These are phyloP conservation scores for Autographa pulchrina DNA, from an alignment of 2,888 invertebrate species.

Conservation along the genomic window DNA sequence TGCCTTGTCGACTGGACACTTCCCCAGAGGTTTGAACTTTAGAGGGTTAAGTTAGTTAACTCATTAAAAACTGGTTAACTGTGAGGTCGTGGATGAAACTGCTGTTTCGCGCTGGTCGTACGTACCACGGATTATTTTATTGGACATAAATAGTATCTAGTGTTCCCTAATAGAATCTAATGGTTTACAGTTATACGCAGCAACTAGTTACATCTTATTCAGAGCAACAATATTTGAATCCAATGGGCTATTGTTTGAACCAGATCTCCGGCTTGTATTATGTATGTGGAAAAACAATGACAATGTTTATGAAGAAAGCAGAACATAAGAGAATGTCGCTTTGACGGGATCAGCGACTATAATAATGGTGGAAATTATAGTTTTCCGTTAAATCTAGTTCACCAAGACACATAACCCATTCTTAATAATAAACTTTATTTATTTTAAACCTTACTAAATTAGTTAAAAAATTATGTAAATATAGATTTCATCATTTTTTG, in stretches of 20 bases:
- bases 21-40: constrained; percentile 56
- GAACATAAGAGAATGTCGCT: neutral
- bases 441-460: too few relatives aligned
- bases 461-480: neutral
- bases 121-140: constrained; percentile 30
- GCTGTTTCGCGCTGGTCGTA: constrained; percentile 31
- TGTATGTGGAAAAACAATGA: neutral
- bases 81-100: constrained; percentile 45
- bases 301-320: neutral
- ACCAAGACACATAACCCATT: too few relatives aligned
- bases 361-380: neutral
- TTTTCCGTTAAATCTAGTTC: too few relatives aligned
- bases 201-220: constrained; percentile 30
- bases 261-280: neutral
- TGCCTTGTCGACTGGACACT: constrained; percentile 57
- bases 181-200: constrained; percentile 19
- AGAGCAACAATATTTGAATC: constrained; percentile 36
- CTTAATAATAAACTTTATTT: too few relatives aligned
- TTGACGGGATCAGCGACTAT: neutral
- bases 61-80: constrained; percentile 63
- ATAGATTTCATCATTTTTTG: neutral
- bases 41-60: constrained; percentile 60
- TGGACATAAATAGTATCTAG: constrained; percentile 22
- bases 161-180: constrained; percentile 38
- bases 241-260: constrained; percentile 27